Evolutionary conservation across 2,113 vertebrate species (phyloP), one percentile per base, ranked within the genome.

Genomic region (Typhlomys cinereus): DNA sequence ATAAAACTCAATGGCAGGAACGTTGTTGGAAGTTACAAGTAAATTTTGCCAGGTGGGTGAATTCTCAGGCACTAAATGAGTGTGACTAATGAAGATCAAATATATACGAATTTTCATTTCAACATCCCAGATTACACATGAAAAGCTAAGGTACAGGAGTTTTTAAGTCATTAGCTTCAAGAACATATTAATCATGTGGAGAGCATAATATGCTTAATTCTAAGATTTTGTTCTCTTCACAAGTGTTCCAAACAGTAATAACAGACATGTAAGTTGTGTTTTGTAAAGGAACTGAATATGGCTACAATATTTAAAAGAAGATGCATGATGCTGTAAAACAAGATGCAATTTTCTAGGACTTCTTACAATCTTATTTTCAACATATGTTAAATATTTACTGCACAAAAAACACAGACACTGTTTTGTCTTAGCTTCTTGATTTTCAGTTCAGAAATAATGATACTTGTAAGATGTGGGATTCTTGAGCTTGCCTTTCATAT

Each of bases 221-320:
- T 73, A 79, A 71, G 44, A 90, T 1, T 69, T 59, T 75, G 39
- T 12, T 83, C 20, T 84, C 52, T 11, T 57, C 9, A 36, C 0
- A 23, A 48, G 13, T 84, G 92, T 89, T 66, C 48, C 44, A 89
- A 57, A 76, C 86, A 78, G 50, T 78, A 85, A 73, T n/a, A 82
- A 85, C 70, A 41, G 69, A n/a, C 36, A 85, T 36, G 25, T 48
- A 87, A 91, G 46, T 85, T 13, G 71, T 39, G 36, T 70, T 69
- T 61, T 85, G 73, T 67, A 50, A 66, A 81, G 36, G 31, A 80
- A 79, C 1, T 83, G 29, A 91, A 59, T 73, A 25, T 79, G 73
- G 52, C 15, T 84, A 34, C 11, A 52, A 88, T 85, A 80, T 85
- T 94, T 96, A 91, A 92, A 94, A 86, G 69, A 85, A 74, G 13